phyloP scores from a whole-genome alignment of 1,140 invertebrate genomes.

The Asbolus verrucosus region DNA sequence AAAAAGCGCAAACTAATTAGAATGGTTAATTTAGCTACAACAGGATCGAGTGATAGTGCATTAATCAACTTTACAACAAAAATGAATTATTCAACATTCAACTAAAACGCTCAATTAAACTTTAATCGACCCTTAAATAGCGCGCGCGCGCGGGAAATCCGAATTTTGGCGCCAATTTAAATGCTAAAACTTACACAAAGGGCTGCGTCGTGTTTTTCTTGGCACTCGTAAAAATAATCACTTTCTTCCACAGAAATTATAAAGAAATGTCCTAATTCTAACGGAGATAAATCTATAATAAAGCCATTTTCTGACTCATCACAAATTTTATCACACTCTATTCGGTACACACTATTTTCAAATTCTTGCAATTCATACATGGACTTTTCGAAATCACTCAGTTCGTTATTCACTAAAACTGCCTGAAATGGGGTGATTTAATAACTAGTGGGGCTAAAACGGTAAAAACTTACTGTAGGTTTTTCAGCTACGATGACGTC shows the following conservation, averaged over 20 bases:
- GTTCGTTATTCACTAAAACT: constrained; percentile 8
- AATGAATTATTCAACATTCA: too few relatives aligned
- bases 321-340: constrained; percentile 24
- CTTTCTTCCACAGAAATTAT: constrained; percentile 6
- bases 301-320: constrained; percentile 14
- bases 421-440: not conserved
- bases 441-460: not conserved
- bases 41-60: too few relatives aligned
- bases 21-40: too few relatives aligned
- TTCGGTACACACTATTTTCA: constrained; percentile 26
- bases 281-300: constrained; percentile 7
- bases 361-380: not conserved
- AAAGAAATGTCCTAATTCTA: constrained; percentile 27
- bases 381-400: not conserved
- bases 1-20: too few relatives aligned
- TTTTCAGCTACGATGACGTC: not conserved
- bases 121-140: too few relatives aligned
- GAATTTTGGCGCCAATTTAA: too few relatives aligned
- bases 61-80: too few relatives aligned
- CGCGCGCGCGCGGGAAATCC: too few relatives aligned
- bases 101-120: too few relatives aligned
- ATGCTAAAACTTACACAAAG: constrained; percentile 24
- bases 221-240: constrained; percentile 27
- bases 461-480: not conserved
- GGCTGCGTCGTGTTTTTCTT: constrained; percentile 11